Percentiles rank a stretch among this genome's conserved stretches.
These are phyloP conservation scores for Phyllotreta striolata DNA, from an alignment of 2,888 invertebrate genomes.

Conservation along the genomic window DNA sequence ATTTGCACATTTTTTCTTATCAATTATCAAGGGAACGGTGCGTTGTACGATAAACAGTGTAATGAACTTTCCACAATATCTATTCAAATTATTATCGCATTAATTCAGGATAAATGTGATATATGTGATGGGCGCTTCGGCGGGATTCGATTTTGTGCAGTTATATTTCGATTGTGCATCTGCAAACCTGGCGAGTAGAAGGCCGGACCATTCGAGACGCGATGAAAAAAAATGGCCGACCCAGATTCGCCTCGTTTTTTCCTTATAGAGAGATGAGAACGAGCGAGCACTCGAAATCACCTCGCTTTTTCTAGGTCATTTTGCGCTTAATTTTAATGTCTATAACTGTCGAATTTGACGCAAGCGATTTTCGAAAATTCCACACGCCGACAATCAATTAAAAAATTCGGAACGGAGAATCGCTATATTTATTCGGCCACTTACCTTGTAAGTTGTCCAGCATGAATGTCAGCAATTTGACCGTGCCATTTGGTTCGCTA, in stretches of 20 bases:
- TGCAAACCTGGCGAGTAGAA: not conserved
- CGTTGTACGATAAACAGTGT: too few relatives aligned
- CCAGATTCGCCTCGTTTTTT: conserved; percentile 27
- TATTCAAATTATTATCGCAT: too few relatives aligned
- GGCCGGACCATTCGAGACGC: conserved; percentile 18
- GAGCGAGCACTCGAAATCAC: conserved; percentile 1
- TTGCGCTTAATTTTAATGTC: not conserved
- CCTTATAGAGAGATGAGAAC: conserved; percentile 28
- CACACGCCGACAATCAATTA: conserved; percentile 3
- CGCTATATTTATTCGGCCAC: conserved; percentile 44
- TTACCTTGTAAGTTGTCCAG: conserved; percentile 95
- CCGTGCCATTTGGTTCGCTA: conserved; percentile 92
- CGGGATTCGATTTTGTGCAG: too few relatives aligned
- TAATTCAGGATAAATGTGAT: too few relatives aligned
- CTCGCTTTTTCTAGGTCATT: conserved; percentile 10
- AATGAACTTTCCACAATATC: too few relatives aligned
- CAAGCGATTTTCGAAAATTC: not conserved
- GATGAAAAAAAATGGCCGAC: conserved; percentile 25
- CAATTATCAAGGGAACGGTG: too few relatives aligned
- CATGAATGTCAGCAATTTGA: conserved; percentile 92
- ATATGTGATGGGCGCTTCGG: too few relatives aligned
- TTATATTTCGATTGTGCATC: too few relatives aligned
- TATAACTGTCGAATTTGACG: too few relatives aligned
- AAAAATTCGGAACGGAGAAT: too few relatives aligned
- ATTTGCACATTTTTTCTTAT: too few relatives aligned